Percentiles rank a stretch among this genome's conserved stretches.
Conservation (phyloP, 2,888 invertebrate genomes). For the Plebejus anna region DNA sequence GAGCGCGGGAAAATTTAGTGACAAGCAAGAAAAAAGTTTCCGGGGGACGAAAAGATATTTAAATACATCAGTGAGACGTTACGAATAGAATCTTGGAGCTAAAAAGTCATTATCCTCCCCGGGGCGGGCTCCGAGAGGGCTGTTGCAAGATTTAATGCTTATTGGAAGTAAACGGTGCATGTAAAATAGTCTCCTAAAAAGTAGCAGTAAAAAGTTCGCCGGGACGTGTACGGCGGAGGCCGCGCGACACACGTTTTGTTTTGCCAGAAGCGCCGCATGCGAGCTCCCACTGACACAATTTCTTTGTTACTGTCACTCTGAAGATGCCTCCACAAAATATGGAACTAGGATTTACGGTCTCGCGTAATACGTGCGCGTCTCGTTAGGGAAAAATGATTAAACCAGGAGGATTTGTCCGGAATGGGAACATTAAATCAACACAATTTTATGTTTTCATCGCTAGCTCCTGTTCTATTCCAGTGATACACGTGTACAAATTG, state of each 20-base stretch:
- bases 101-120: constrained; percentile 32
- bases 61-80: constrained; percentile 31
- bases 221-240: constrained; percentile 8
- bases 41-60: constrained; percentile 18
- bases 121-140: constrained; percentile 17
- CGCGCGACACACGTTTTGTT: constrained; percentile 30
- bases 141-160: constrained; percentile 30
- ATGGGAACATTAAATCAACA: not conserved
- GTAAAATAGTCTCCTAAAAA: constrained; percentile 30
- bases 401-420: not conserved
- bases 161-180: constrained; percentile 30
- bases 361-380: constrained; percentile 1
- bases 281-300: constrained; percentile 51
- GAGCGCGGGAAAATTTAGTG: not conserved
- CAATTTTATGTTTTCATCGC: not conserved
- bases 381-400: not conserved
- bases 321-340: constrained; percentile 44
- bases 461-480: not conserved
- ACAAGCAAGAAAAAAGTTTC: not conserved
- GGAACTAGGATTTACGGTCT: constrained; percentile 32
- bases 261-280: constrained; percentile 33
- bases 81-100: constrained; percentile 39
- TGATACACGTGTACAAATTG: not conserved
- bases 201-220: constrained; percentile 27
- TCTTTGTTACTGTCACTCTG: constrained; percentile 50